Conservation (phyloP, 1,140 invertebrate genomes). For the Drosophila seguyi region DNA sequence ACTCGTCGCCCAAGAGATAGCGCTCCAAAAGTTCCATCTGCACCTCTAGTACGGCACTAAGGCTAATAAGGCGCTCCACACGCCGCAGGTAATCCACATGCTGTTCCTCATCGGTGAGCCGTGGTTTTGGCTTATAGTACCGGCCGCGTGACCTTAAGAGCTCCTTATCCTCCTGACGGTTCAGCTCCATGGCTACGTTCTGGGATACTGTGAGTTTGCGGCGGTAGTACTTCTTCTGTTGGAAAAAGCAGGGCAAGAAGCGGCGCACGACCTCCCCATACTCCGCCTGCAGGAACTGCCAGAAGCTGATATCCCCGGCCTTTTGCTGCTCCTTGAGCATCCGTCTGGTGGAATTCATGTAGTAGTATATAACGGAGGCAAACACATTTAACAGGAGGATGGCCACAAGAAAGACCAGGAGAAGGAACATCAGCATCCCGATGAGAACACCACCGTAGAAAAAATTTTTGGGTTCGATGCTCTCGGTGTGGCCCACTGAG, state of each 20-base stretch:
- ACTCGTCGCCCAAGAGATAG: slow-evolving; percentile 20
- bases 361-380: slow-evolving; percentile 53
- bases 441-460: slow-evolving; percentile 48
- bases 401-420: slow-evolving; percentile 52
- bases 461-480: slow-evolving; percentile 26
- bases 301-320: slow-evolving; percentile 35
- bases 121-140: not conserved
- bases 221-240: slow-evolving; percentile 9
- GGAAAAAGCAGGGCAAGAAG: not conserved
- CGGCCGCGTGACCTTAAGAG: not conserved
- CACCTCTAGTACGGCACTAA: slow-evolving; percentile 28
- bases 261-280: slow-evolving; percentile 4
- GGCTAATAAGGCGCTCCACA: slow-evolving; percentile 10
- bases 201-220: slow-evolving; percentile 44
- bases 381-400: slow-evolving; percentile 71
- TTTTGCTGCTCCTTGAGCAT: not conserved
- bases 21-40: slow-evolving; percentile 53
- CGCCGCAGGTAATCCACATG: slow-evolving; percentile 19
- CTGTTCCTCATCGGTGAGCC: not conserved
- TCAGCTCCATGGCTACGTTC: slow-evolving; percentile 30
- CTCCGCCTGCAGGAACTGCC: slow-evolving; percentile 60
- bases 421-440: slow-evolving; percentile 49
- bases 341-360: slow-evolving; percentile 34
- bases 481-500: slow-evolving; percentile 52
- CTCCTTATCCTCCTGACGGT: not conserved